Evolutionary conservation across 2,797 vertebrate species (phyloP), one percentile per base, ranked within the genome.

Genomic region (Hoplostethus atlanticus): DNA sequence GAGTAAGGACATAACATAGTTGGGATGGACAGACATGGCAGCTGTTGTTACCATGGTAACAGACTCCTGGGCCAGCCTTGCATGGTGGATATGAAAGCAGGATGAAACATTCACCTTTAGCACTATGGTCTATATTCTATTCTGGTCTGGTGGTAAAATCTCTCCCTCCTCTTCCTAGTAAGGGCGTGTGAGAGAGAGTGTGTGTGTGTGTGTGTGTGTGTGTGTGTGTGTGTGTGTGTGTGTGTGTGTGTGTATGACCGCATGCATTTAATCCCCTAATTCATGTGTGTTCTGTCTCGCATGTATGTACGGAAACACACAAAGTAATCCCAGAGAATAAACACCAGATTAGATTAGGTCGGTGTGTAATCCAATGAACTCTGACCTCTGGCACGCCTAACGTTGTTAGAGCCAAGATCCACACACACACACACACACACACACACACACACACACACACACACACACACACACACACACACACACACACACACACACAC

Each of bases 331-430:
- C 56, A n/a, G 59, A 68, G 68, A 76, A 73, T 82, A 76, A 63
- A 28, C 0, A 68, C 60, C 70, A 80, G 80, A 86, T 77, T 75
- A 82, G 84, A 89, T 88, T 78, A 87, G 76, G 71, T 85, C 71
- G 73, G 34, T 0, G 6, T 60, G 76, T 90, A 89, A 92, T 90
- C 86, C 86, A 82, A 81, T 89, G 85, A 91, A 83, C 76, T 85
- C 72, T 86, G 83, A 86, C 83, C 87, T 85, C 62, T 68, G 69
- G 66, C 75, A 79, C 31, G 60, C 55, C 71, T 81, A 79, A 86
- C 81, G 68, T 65, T 68, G 68, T 87, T 75, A 79, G 59, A 80
- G 70, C 62, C 21, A 72, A 67, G 79, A 75, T 38, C 68, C 76
- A 66, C 21, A 11, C n/a, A 10, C n/a, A 52, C n/a, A 52, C 11